Evolutionary conservation across 1,140 invertebrate genomes (phyloP).

Genomic region (Heliothis subflexa): DNA sequence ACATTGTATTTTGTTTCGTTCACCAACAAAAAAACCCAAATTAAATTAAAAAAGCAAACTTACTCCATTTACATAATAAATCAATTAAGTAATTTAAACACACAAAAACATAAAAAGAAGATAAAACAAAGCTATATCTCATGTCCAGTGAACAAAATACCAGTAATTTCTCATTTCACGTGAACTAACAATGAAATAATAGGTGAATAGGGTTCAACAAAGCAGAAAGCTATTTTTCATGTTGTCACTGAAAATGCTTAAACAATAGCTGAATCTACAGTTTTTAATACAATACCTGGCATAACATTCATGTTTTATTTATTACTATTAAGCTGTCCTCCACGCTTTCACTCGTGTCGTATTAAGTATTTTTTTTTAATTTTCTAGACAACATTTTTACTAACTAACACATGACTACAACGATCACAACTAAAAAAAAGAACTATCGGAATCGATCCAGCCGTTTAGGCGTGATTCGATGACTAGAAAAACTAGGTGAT

Average conservation of each 20-base stretch:
- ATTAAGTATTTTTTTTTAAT: too few species aligned
- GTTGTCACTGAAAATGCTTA: not conserved
- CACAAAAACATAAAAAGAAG: conserved; percentile 8
- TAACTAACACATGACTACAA: too few species aligned
- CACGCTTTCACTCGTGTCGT: too few species aligned
- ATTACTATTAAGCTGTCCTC: too few species aligned
- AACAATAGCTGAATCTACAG: not conserved
- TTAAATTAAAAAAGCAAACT: conserved; percentile 25
- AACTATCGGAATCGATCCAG: too few species aligned
- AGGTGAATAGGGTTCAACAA: not conserved
- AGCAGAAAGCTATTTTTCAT: not conserved
- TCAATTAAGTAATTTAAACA: conserved; percentile 4
- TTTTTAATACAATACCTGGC: too few species aligned
- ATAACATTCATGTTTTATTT: too few species aligned
- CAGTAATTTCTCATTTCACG: not conserved
- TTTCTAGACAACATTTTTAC: too few species aligned
- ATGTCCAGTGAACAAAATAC: not conserved
- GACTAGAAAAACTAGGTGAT: too few species aligned
- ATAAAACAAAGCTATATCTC: not conserved
- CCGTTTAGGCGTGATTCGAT: too few species aligned
- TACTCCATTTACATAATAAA: conserved; percentile 20
- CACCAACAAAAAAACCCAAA: not conserved
- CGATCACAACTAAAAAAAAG: too few species aligned
- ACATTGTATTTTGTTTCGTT: not conserved
- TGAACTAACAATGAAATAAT: conserved; percentile 5